These are phyloP conservation scores for Drosophila murphyi DNA, from an alignment of 1,140 invertebrate species.

Conservation along the genomic window DNA sequence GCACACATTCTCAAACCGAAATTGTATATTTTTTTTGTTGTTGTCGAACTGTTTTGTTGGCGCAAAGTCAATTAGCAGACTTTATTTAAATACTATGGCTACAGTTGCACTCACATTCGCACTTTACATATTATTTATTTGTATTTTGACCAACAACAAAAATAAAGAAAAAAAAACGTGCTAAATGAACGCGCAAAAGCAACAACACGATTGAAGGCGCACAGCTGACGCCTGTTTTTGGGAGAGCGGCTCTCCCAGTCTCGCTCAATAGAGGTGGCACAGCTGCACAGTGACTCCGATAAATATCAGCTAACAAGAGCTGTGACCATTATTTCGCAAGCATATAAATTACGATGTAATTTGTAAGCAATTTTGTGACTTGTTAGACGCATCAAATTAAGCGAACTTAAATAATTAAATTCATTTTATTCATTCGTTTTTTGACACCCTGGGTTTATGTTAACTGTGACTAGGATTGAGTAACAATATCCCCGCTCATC, in stretches of 20 bases:
- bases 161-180: slow-evolving; percentile 43
- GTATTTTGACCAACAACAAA: slow-evolving; percentile 6
- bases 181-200: slow-evolving; percentile 49
- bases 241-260: slow-evolving; percentile 28
- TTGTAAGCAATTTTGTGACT: neutral
- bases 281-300: neutral
- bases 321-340: neutral
- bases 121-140: slow-evolving; percentile 47
- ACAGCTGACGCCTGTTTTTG: slow-evolving; percentile 61
- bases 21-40: slow-evolving; percentile 29
- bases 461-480: slow-evolving; percentile 1
- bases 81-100: slow-evolving; percentile 50
- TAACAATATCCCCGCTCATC: slow-evolving; percentile 22
- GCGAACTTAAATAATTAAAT: no score
- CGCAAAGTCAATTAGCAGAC: slow-evolving; percentile 62
- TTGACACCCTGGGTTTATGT: neutral
- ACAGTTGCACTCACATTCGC: slow-evolving; percentile 33
- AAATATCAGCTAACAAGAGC: neutral
- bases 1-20: slow-evolving; percentile 35
- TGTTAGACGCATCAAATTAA: no score
- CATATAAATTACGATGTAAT: no score
- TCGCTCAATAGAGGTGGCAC: slow-evolving; percentile 24
- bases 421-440: no score
- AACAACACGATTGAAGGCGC: slow-evolving; percentile 15
- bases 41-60: slow-evolving; percentile 52